These are phyloP conservation scores for Caenorhabditis sp. DNA, from an alignment of 2,888 invertebrate species.

Conservation along the genomic window DNA sequence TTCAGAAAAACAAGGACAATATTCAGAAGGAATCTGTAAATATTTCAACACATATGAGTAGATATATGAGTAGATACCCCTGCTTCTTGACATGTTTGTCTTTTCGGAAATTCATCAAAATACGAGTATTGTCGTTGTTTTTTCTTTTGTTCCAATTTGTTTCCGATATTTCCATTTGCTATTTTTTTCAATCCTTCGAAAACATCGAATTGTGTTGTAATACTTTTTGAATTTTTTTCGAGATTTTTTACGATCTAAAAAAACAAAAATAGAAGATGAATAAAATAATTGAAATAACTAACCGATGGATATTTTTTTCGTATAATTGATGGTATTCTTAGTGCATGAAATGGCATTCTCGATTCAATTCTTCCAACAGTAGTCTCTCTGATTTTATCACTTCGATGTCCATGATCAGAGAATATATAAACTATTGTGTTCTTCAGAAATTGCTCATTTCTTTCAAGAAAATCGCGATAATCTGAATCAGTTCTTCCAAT, in stretches of 20 bases:
- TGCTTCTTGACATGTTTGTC: conserved; percentile 52
- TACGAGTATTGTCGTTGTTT: conserved; percentile 33
- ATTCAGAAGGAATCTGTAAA: conserved; percentile 56
- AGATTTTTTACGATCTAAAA: conserved; percentile 62
- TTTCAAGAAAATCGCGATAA: conserved; percentile 42
- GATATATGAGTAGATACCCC: conserved; percentile 19
- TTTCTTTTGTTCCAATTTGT: conserved; percentile 4
- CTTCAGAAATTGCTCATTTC: conserved; percentile 40
- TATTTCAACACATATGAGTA: not conserved
- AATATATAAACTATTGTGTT: conserved; percentile 60
- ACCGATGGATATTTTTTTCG: conserved; percentile 64
- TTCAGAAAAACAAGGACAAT: conserved; percentile 60
- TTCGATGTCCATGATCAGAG: conserved; percentile 73
- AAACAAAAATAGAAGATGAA: not conserved
- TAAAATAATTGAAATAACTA: too few species aligned
- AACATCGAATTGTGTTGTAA: conserved; percentile 73
- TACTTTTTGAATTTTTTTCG: conserved; percentile 64
- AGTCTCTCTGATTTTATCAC: conserved; percentile 71
- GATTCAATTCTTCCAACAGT: conserved; percentile 73
- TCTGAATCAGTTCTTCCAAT: conserved; percentile 53
- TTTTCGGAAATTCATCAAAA: conserved; percentile 42
- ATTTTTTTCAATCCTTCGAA: conserved; percentile 68
- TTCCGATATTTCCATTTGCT: conserved; percentile 23
- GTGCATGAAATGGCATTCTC: conserved; percentile 71
- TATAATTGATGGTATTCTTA: conserved; percentile 70